Evolutionary conservation across 2,888 invertebrate species (phyloP), one percentile per base, ranked within the genome.

Genomic region (Embidobia sp.): DNA sequence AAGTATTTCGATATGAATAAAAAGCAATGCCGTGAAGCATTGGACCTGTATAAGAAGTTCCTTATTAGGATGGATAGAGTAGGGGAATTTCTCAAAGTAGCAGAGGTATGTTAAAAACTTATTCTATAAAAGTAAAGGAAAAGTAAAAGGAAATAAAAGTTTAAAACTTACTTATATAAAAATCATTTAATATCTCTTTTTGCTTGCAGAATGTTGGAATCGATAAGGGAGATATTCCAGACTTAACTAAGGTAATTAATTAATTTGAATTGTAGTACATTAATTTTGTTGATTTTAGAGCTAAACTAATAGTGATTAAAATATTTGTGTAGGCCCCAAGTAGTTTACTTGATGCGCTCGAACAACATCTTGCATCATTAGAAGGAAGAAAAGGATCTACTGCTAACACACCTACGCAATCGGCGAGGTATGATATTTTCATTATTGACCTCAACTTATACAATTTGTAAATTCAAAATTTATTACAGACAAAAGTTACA

Each of bases 1-100:
- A 99, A 99, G 91, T 99, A 97, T 92, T 99, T 99, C 90, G 98
- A 98, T 90, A 99, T 99, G 98, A 98, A 98, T 91, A 99, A 99
- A 91, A 99, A 99, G 91, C 97, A 98, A 90, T 97, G 97, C 87
- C 94, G 97, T 84, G 98, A 99, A 87, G 98, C 98, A 83, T 93
- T 99, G 90, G 99, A 99, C 89, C 94, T 98, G 87, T 99, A 99
- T 91, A 99, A 98, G 91, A 98, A 97, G 91, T 99, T 99, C 92
- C 93, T 99, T 86, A 96, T 97, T 84, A 93, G 98, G 87, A 98
- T 99, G 97, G 99, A 99, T 91, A 94, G 96, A 90, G 98, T 99
- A 74, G 97, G 97, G 74, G 98, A 99, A 92, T 99, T 99, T 91
- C 92, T 99, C 73, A 98, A 98, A 92, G 96, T 96, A 69, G 93